Conservation (phyloP, 2,113 vertebrate species). For the Ahaetulla prasina region DNA sequence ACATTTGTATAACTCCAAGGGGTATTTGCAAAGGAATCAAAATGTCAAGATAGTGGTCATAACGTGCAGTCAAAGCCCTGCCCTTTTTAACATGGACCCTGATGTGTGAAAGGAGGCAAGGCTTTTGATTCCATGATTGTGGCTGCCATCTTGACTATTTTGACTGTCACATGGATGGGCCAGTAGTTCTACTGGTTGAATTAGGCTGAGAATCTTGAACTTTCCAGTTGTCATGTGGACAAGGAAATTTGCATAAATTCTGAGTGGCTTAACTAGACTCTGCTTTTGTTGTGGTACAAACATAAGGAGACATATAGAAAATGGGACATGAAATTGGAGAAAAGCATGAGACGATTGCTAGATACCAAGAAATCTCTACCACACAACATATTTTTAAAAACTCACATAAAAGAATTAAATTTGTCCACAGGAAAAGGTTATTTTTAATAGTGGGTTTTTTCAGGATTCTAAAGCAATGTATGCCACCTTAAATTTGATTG, state of each 20-base stretch:
- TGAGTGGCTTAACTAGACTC: not conserved
- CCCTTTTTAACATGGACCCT: not conserved
- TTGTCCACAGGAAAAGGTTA: not conserved
- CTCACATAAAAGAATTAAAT: not conserved
- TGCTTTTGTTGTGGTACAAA: not conserved
- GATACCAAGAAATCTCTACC: not conserved
- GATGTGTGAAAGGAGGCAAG: not conserved
- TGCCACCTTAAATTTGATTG: not conserved
- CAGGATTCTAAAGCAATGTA: not conserved
- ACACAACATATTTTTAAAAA: not conserved
- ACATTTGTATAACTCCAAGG: not conserved
- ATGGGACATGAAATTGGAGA: not conserved
- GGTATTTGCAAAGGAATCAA: not conserved
- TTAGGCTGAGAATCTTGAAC: no score
- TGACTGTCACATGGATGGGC: not conserved
- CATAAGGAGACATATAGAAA: not conserved
- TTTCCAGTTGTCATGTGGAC: not conserved
- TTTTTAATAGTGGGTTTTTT: not conserved
- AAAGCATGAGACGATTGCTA: not conserved
- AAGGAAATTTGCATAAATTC: not conserved
- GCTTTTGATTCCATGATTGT: not conserved
- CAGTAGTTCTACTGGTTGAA: not conserved
- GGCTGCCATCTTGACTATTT: not conserved
- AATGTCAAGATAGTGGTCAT: not conserved
- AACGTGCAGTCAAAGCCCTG: not conserved